These are phyloP conservation scores for Hestina assimilis DNA, from an alignment of 1,140 invertebrate genomes.

Conservation along the genomic window DNA sequence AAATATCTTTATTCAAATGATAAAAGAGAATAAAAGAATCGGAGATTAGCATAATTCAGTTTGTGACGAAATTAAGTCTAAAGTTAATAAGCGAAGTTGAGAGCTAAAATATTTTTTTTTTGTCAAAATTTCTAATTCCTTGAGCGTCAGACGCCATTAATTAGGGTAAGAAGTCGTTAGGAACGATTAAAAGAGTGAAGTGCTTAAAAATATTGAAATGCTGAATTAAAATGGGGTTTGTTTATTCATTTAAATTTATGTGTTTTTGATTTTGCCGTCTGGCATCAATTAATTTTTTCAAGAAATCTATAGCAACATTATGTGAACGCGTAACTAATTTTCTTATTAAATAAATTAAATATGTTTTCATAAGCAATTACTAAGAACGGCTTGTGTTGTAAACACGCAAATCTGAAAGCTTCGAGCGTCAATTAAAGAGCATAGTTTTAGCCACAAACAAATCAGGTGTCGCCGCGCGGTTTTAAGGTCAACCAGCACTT, in stretches of 20 bases:
- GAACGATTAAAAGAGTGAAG: conserved; percentile 62
- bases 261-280: background rate
- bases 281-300: no score
- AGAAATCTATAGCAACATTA: no score
- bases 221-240: conserved; percentile 29
- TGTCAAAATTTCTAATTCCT: conserved; percentile 53
- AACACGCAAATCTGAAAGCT: conserved; percentile 14
- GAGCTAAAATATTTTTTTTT: conserved; percentile 45
- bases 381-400: conserved; percentile 15
- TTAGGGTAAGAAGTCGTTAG: conserved; percentile 67
- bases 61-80: conserved; percentile 13
- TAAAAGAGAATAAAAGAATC: conserved; percentile 2
- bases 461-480: conserved; percentile 32
- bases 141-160: conserved; percentile 60
- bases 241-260: conserved; percentile 14
- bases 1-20: background rate
- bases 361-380: no score
- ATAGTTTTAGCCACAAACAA: conserved; percentile 23
- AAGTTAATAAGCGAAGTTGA: conserved; percentile 34
- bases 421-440: conserved; percentile 15
- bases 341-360: no score
- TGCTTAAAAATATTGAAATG: conserved; percentile 51
- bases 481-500: conserved; percentile 69
- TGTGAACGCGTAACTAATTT: no score
- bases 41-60: conserved; percentile 9